Conservation (phyloP, 2,888 invertebrate genomes). For the Chirona hameri region DNA sequence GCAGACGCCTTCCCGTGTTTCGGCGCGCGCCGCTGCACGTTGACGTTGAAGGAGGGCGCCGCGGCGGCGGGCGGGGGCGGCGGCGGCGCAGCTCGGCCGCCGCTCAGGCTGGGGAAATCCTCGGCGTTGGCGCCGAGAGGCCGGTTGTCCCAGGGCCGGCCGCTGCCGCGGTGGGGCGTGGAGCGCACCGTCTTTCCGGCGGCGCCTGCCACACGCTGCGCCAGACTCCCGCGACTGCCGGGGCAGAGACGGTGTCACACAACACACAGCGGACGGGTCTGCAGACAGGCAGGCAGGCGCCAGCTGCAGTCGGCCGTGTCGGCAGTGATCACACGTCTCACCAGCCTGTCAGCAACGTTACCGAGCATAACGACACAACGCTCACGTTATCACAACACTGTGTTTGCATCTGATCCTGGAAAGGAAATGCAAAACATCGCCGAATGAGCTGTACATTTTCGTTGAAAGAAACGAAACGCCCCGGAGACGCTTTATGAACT, state of each 20-base stretch:
- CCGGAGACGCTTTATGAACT: too few relatives aligned
- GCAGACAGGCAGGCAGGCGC: too few relatives aligned
- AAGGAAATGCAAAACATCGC: too few relatives aligned
- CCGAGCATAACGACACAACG: too few relatives aligned
- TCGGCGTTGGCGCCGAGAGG: not conserved
- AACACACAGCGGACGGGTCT: too few relatives aligned
- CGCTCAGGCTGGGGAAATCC: not conserved
- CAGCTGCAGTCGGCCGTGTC: too few relatives aligned
- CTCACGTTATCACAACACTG: too few relatives aligned
- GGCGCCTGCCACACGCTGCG: not conserved
- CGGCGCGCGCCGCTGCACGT: not conserved
- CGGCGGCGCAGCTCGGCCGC: not conserved
- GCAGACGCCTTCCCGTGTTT: not conserved
- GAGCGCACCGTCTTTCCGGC: not conserved
- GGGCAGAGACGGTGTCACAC: not conserved
- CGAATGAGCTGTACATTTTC: too few relatives aligned
- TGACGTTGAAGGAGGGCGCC: not conserved
- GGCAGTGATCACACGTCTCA: too few relatives aligned
- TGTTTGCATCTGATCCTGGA: too few relatives aligned
- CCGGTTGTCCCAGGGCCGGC: conserved; percentile 12
- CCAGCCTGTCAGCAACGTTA: too few relatives aligned
- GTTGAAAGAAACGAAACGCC: too few relatives aligned
- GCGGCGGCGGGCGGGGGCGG: not conserved
- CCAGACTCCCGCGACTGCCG: not conserved
- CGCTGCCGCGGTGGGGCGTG: not conserved